These are phyloP conservation scores for Diploptera punctata DNA, from an alignment of 2,888 invertebrate genomes.

Conservation along the genomic window DNA sequence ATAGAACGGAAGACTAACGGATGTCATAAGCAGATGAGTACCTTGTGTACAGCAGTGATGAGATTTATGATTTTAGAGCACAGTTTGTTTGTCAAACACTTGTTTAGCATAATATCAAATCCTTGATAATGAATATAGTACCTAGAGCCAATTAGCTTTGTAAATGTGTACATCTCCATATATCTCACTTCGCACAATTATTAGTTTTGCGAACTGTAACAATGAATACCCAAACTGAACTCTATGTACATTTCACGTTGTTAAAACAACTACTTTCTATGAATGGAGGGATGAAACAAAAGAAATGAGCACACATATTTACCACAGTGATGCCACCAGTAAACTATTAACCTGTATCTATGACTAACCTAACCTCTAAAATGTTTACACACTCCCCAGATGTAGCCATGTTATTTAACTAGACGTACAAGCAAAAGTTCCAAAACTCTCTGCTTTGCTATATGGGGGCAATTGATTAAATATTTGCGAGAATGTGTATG, in stretches of 20 bases:
- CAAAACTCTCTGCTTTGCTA: conserved; percentile 22
- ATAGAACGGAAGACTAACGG: too few species aligned
- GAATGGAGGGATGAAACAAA: background rate
- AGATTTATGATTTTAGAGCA: too few species aligned
- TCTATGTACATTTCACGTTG: background rate
- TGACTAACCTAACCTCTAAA: conserved; percentile 21
- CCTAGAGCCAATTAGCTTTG: background rate
- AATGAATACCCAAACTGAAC: background rate
- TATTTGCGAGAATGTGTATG: conserved; percentile 29
- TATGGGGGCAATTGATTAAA: conserved; percentile 27
- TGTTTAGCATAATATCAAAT: too few species aligned
- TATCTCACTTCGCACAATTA: background rate
- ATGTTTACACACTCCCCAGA: conserved; percentile 25
- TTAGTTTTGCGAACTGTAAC: background rate
- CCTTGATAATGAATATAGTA: too few species aligned
- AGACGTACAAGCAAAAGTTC: conserved; percentile 18
- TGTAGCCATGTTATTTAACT: conserved; percentile 27
- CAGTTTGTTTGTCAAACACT: too few species aligned
- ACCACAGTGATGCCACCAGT: conserved; percentile 13
- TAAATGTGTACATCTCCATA: background rate
- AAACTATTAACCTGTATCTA: conserved; percentile 24
- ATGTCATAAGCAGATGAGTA: too few species aligned
- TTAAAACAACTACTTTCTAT: background rate
- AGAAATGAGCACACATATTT: conserved; percentile 17
- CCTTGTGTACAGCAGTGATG: too few species aligned